Conservation (phyloP, 2,797 vertebrate genomes). For the Coccyzus lansbergi region DNA sequence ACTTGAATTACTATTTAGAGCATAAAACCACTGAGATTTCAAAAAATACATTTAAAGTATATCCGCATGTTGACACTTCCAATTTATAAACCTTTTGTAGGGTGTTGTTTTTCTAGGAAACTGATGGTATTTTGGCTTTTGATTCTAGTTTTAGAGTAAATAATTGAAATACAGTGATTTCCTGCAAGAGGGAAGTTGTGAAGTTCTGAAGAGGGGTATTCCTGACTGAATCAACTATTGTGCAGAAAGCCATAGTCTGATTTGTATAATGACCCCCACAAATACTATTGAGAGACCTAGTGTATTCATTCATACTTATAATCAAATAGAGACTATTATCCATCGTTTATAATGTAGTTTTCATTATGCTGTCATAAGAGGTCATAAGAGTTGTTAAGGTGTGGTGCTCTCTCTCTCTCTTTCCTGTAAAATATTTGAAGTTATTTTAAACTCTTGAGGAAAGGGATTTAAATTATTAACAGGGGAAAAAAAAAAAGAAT, state of each 20-base stretch:
- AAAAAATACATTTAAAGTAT: not conserved
- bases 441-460: not conserved
- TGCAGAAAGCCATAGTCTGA: not conserved
- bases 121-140: not conserved
- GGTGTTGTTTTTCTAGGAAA: not conserved
- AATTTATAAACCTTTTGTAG: not conserved
- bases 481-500: not conserved
- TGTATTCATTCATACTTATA: not conserved
- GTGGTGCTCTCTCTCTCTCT: not conserved
- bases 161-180: not conserved
- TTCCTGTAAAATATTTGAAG: not conserved
- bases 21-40: not conserved
- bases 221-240: not conserved
- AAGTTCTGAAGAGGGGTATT: not conserved
- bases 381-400: not conserved
- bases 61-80: rapidly evolving
- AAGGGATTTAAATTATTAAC: not conserved
- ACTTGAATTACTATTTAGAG: not conserved
- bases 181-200: not conserved
- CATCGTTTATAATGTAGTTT: not conserved
- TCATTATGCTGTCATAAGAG: not conserved
- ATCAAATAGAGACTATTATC: not conserved
- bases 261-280: not conserved
- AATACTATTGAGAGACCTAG: not conserved
- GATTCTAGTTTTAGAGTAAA: not conserved